These are phyloP conservation scores for Melolontha melolontha DNA, from an alignment of 2,888 invertebrate genomes.

Conservation along the genomic window DNA sequence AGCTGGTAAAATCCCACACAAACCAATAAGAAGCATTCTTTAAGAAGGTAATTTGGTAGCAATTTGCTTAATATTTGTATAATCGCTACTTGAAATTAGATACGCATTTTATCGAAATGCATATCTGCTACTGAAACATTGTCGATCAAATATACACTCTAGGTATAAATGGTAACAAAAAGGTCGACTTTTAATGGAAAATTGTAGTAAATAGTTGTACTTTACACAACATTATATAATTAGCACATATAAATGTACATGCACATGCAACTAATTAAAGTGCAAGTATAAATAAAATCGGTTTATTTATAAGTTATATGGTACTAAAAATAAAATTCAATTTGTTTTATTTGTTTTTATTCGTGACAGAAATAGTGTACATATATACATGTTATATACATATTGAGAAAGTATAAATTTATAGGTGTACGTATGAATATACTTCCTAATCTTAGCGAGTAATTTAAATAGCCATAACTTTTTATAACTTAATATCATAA, in stretches of 20 bases:
- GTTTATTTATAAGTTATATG: slow-evolving; percentile 11
- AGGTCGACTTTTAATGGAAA: too few species aligned
- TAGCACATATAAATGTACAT: neutral
- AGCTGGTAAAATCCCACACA: too few species aligned
- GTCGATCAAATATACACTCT: too few species aligned
- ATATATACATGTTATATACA: slow-evolving; percentile 45
- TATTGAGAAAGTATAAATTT: slow-evolving; percentile 18
- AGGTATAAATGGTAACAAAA: too few species aligned
- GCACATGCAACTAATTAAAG: neutral
- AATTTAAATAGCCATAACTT: slow-evolving; percentile 23
- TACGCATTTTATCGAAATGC: too few species aligned
- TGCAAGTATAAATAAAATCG: neutral
- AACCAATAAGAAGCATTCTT: too few species aligned
- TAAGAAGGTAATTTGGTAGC: too few species aligned
- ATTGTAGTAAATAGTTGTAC: too few species aligned
- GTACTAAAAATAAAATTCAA: slow-evolving; percentile 19
- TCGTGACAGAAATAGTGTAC: slow-evolving; percentile 35
- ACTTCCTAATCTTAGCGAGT: slow-evolving; percentile 15
- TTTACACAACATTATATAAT: slow-evolving; percentile 8
- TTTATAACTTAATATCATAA: slow-evolving; percentile 29
- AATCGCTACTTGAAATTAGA: too few species aligned
- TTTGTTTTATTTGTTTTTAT: slow-evolving; percentile 15
- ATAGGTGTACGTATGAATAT: neutral
- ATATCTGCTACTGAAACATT: too few species aligned
- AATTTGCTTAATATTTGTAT: too few species aligned